Percentiles rank a stretch among this genome's conserved stretches.
phyloP scores from a whole-genome alignment of 2,888 invertebrate species.

The Mylabris sibirica region DNA sequence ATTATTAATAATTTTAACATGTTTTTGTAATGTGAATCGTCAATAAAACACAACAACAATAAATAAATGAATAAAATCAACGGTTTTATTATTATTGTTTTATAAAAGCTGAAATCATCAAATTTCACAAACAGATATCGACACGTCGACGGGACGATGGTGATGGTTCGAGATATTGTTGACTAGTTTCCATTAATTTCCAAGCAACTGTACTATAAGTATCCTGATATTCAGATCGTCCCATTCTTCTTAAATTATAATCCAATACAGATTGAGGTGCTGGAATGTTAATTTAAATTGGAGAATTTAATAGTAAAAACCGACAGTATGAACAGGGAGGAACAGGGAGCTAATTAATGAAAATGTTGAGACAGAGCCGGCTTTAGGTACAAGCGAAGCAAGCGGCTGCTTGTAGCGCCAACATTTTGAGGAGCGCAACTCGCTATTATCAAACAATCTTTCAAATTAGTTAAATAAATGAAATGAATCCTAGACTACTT shows the following conservation, averaged over 20 bases:
- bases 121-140: conserved; percentile 62
- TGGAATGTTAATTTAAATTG: conserved; percentile 35
- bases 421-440: too few species aligned
- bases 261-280: conserved; percentile 63
- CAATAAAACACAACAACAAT: background rate
- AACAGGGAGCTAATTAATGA: too few species aligned
- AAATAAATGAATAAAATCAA: background rate
- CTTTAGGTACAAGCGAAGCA: too few species aligned
- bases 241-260: conserved; percentile 67
- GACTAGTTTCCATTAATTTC: conserved; percentile 68
- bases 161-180: conserved; percentile 70
- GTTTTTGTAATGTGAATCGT: background rate
- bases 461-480: too few species aligned
- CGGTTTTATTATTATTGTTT: background rate
- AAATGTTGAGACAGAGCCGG: too few species aligned
- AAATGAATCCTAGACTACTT: too few species aligned
- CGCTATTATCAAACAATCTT: too few species aligned
- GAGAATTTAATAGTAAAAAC: background rate
- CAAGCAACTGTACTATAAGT: conserved; percentile 68
- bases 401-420: too few species aligned
- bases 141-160: conserved; percentile 68
- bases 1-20: conserved; percentile 10
- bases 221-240: conserved; percentile 70
- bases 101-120: background rate
- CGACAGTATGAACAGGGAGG: too few species aligned